Evolutionary conservation across 1,140 invertebrate species (phyloP), one percentile per base, ranked within the genome.

Genomic region (Mesaphorura yosii): DNA sequence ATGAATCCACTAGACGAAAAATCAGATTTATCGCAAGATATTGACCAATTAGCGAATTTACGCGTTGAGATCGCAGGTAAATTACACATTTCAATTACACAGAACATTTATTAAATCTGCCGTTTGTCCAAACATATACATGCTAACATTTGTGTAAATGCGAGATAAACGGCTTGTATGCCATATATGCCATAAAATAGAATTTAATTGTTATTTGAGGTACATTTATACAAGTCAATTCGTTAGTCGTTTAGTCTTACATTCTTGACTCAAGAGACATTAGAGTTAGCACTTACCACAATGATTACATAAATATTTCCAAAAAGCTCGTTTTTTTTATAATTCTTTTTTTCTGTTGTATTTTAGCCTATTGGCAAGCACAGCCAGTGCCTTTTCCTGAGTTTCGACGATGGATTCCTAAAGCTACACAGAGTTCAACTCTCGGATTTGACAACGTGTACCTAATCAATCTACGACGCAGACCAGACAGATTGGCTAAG

Each of bases 391-490:
- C 74, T 0, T 63, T 67, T 45, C 49, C 59, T 10, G 50, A 70
- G 19, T 63, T 76, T 17, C 51, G 62, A n/a, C 59, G 68, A 38
- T 81, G 72, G 65, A 70, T 79, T 0, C 77, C 50, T 2, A 22
- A 76, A 1, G 54, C 68, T 28, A 73, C 71, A 40, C 74, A 78
- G 0, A 22, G 37, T 1, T 53, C 53, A 51, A 80, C 71, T 19
- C 68, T 88, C 6, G 77, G 76, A 0, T 78, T 91, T 60, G 80
- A 86, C 68, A 70, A 82, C 61, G 79, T 95, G 47, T 97, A 82
- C 65, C 79, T 97, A 76, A 95, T 98, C 15, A 98, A 97, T 71
- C 71, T 98, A 40, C 69, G 78, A 44, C 71, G 93, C 58, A 72
- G 94, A 58, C 75, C 79, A 1, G 86, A 94, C 62, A 72, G 91